These are phyloP conservation scores for Triplophysa yarkandensis DNA, from an alignment of 2,797 vertebrate species.

Conservation along the genomic window DNA sequence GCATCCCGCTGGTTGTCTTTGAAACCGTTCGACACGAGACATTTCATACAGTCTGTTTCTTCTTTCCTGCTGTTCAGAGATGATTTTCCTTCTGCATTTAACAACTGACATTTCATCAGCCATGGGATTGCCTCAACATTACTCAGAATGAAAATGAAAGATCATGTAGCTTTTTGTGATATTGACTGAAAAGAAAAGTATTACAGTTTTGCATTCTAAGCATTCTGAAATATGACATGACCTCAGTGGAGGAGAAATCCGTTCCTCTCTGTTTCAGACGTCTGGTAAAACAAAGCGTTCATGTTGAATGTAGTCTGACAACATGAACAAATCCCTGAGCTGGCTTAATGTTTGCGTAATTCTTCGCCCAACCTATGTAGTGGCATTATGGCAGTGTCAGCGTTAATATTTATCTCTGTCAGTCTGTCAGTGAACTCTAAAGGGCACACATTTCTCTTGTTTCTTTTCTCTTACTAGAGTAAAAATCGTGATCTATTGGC, in stretches of 20 bases:
- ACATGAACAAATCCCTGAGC: slow-evolving; percentile 26
- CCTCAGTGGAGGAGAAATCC: slow-evolving; percentile 1
- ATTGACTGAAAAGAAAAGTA: background rate
- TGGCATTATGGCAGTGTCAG: slow-evolving; percentile 51
- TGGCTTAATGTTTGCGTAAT: slow-evolving; percentile 18
- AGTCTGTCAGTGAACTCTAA: slow-evolving; percentile 25
- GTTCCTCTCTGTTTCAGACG: background rate
- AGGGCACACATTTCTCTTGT: slow-evolving; percentile 35
- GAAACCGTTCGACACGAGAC: background rate
- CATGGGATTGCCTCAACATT: background rate
- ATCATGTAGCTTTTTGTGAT: background rate
- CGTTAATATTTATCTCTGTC: slow-evolving; percentile 49
- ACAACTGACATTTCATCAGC: slow-evolving; percentile 4
- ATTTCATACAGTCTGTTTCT: background rate
- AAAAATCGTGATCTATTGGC: background rate
- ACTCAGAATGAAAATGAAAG: background rate
- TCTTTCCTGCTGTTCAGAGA: background rate
- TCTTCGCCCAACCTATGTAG: slow-evolving; percentile 8
- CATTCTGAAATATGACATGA: background rate
- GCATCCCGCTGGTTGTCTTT: slow-evolving; percentile 8
- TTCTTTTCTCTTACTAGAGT: slow-evolving; percentile 51
- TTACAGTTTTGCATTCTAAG: background rate
- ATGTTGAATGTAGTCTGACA: background rate
- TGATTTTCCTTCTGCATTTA: background rate
- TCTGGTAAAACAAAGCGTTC: background rate